A percentile compares a stretch with the other conserved stretches of the same genome.
Conservation (phyloP, 1,140 invertebrate species). For the Eumaeus atala region DNA sequence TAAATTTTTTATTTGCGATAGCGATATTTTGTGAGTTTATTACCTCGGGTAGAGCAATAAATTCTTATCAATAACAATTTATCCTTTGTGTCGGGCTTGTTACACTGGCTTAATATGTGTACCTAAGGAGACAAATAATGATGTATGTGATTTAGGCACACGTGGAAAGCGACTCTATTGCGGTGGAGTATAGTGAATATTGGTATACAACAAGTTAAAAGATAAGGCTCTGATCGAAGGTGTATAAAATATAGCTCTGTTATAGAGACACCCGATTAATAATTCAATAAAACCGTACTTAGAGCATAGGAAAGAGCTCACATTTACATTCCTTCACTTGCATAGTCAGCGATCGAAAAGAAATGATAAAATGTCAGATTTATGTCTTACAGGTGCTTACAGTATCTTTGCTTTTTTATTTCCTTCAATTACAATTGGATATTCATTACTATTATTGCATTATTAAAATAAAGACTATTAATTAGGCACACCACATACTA, state of each 20-base stretch:
- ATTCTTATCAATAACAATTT: constrained; percentile 11
- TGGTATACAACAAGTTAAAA: not conserved
- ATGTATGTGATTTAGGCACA: not conserved
- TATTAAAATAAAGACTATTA: no score
- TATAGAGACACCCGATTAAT: not conserved
- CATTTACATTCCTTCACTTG: not conserved
- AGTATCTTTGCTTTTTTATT: no score
- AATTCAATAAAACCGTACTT: constrained; percentile 5
- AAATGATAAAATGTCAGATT: not conserved
- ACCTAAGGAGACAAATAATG: constrained; percentile 9
- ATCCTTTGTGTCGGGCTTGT: constrained; percentile 6
- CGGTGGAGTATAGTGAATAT: not conserved
- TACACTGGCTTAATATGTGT: constrained; percentile 6
- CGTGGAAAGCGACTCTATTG: not conserved
- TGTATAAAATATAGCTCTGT: constrained; percentile 2
- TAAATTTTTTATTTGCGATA: constrained; percentile 8
- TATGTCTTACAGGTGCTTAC: no score
- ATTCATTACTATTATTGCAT: no score
- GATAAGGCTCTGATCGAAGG: constrained; percentile 2
- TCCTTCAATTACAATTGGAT: no score
- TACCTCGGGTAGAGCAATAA: constrained; percentile 8
- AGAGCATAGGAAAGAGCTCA: not conserved
- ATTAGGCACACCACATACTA: no score
- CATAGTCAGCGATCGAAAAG: not conserved
- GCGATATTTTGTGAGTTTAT: constrained; percentile 9